Evolutionary conservation across 2,797 vertebrate species (phyloP).

Genomic region (Acridotheres tristis): DNA sequence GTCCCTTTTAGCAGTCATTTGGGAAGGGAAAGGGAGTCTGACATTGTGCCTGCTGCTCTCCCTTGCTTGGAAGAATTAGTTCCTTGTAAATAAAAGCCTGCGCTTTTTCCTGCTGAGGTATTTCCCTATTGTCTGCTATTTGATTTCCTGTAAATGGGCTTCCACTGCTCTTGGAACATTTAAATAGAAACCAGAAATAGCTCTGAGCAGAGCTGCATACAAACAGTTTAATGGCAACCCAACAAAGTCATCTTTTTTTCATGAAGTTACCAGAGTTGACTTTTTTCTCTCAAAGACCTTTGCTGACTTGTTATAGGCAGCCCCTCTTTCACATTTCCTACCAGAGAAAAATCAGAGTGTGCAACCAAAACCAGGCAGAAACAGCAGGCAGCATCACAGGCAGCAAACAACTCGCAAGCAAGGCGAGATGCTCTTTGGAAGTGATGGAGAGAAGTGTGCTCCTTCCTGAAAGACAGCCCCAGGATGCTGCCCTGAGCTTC

Average conservation of each 20-base stretch:
- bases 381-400: not conserved
- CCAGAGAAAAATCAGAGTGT: not conserved
- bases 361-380: not conserved
- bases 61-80: not conserved
- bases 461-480: not conserved
- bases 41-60: not conserved
- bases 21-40: not conserved
- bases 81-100: conserved; percentile 25
- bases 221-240: not conserved
- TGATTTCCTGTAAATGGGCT: conserved; percentile 50
- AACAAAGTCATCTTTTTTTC: not conserved
- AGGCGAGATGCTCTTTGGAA: not conserved
- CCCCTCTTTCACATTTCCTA: not conserved
- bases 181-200: conserved; percentile 45
- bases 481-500: not conserved
- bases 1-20: not conserved
- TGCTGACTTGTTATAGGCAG: not conserved
- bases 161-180: not conserved
- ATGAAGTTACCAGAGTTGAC: not conserved
- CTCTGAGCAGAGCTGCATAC: not conserved
- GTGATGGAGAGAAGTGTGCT: not conserved
- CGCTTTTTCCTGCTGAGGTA: conserved; percentile 50
- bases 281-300: not conserved
- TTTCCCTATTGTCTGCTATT: conserved; percentile 34
- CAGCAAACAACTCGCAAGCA: not conserved